Percentiles rank a stretch among this genome's conserved stretches.
Conservation (phyloP, 2,888 invertebrate species). For the Rhingia rostrata region DNA sequence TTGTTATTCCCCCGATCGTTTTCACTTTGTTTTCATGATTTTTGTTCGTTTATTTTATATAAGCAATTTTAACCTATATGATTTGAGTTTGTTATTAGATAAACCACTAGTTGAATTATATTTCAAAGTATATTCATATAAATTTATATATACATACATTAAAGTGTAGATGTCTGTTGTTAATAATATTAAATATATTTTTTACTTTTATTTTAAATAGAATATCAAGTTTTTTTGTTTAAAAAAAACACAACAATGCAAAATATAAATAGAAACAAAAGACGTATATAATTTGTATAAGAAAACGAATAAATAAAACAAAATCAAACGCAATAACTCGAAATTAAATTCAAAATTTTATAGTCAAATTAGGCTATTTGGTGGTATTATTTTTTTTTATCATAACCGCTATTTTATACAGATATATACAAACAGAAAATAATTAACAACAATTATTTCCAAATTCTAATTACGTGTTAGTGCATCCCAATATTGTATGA, state of each 20-base stretch:
- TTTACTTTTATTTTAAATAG: conserved; percentile 66
- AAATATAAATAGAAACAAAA: conserved; percentile 35
- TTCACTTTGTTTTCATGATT: conserved; percentile 60
- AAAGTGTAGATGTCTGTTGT: conserved; percentile 81
- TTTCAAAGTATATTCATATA: conserved; percentile 74
- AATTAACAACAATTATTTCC: conserved; percentile 7
- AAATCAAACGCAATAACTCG: not conserved
- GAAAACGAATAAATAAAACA: conserved; percentile 47
- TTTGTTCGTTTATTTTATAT: conserved; percentile 58
- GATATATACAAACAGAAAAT: conserved; percentile 52
- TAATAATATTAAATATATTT: conserved; percentile 75
- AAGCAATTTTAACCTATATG: conserved; percentile 72
- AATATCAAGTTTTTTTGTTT: conserved; percentile 15
- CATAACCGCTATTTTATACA: conserved; percentile 56
- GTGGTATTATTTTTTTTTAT: conserved; percentile 20
- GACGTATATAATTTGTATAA: conserved; percentile 71
- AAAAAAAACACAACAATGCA: conserved; percentile 28
- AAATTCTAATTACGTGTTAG: conserved; percentile 74
- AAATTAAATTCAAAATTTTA: conserved; percentile 44
- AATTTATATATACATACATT: conserved; percentile 76
- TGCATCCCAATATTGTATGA: conserved; percentile 75
- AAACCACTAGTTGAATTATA: conserved; percentile 76
- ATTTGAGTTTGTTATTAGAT: conserved; percentile 77
- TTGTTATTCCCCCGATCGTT: conserved; percentile 70
- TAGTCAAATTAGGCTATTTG: conserved; percentile 29